These are phyloP conservation scores for Podiceps cristatus DNA, from an alignment of 2,113 vertebrate species.

Conservation along the genomic window DNA sequence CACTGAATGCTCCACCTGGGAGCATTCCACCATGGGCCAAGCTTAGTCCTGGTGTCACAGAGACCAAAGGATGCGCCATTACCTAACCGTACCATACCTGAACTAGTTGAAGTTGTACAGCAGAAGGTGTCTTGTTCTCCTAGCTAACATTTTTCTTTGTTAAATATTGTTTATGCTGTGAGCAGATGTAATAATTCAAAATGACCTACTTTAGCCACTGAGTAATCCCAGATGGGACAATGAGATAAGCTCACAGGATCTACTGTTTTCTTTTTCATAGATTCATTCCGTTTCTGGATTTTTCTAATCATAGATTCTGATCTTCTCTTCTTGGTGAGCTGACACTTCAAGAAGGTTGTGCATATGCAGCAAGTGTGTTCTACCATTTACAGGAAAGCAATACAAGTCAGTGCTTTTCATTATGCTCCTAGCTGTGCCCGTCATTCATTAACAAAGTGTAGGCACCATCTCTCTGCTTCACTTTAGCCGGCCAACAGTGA, in stretches of 20 bases:
- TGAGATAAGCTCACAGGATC: neutral
- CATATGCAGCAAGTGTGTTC: rapidly evolving
- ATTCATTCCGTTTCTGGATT: neutral
- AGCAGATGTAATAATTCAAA: neutral
- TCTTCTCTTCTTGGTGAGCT: neutral
- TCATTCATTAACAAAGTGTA: neutral
- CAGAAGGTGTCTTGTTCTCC: neutral
- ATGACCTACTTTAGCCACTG: neutral
- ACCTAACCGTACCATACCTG: neutral
- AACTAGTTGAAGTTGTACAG: neutral
- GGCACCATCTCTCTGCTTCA: neutral
- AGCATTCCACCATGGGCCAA: no score
- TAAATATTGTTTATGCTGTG: neutral
- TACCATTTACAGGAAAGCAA: neutral
- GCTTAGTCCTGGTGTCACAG: neutral
- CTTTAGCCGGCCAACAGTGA: neutral
- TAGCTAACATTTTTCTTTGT: neutral
- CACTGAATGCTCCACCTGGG: neutral
- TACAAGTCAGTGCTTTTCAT: neutral
- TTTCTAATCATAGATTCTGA: neutral
- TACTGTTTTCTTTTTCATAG: neutral
- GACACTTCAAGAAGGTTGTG: neutral
- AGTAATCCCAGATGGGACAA: neutral
- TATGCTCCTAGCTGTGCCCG: neutral
- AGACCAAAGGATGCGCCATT: neutral